A percentile compares a stretch with the other conserved stretches of the same genome.
These are phyloP conservation scores for Nesidiocoris tenuis DNA, from an alignment of 2,888 invertebrate species.

Conservation along the genomic window DNA sequence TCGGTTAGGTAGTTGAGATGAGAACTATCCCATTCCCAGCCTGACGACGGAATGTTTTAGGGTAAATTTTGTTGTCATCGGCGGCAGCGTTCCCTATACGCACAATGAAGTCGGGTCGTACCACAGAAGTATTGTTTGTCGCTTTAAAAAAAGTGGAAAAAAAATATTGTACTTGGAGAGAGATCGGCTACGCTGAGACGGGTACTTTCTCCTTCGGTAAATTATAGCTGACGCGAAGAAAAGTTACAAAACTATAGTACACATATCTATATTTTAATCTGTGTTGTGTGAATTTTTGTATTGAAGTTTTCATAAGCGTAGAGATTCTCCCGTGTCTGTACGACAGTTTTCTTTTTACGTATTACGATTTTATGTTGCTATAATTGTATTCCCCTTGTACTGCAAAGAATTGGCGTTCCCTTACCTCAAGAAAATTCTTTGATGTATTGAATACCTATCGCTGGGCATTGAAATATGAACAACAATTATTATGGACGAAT, in stretches of 20 bases:
- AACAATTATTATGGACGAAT: neutral
- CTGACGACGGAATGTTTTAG: no score
- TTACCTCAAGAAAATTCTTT: neutral
- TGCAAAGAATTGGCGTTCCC: neutral
- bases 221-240: conserved; percentile 10
- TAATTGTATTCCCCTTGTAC: neutral
- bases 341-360: neutral
- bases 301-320: conserved; percentile 12
- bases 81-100: no score
- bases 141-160: no score
- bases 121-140: no score
- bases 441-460: neutral
- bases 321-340: neutral
- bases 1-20: no score
- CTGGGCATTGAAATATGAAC: neutral
- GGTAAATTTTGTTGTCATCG: no score
- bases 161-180: no score
- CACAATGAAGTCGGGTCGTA: no score
- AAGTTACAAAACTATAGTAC: conserved; percentile 41
- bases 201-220: conserved; percentile 20
- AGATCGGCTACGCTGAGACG: no score
- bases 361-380: neutral
- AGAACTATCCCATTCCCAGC: no score
- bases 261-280: conserved; percentile 46
- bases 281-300: conserved; percentile 48